Evolutionary conservation across 2,888 invertebrate species (phyloP), one percentile per base, ranked within the genome.

Genomic region (Trachelus stipa): DNA sequence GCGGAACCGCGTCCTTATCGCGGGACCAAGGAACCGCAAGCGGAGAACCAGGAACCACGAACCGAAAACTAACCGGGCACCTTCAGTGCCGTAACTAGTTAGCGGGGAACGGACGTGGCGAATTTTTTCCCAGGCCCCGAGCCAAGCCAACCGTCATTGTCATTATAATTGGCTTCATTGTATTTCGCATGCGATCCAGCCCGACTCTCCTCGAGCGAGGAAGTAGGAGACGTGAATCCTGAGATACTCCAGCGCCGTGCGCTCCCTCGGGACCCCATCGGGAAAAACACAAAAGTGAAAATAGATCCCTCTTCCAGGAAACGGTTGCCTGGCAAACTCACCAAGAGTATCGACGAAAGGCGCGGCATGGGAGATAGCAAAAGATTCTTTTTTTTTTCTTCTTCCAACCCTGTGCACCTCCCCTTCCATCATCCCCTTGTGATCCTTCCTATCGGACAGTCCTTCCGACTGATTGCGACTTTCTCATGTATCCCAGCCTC

Each of bases 81-180:
- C 86, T 85, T 82, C 82, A 83, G 85, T 83, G 82, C 83, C 84
- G 85, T 84, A 85, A 86, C 84, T 76, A 79, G 79, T 79, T 78
- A 79, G 73, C 79, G 76, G 77, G 80, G 83, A 88, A 88, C 86
- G 86, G 84, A 88, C 87, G 87, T 83, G 82, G 89, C 86, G 87
- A 88, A 89, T 89, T 88, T 90, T 88, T 90, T 90, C 90, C 90
- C 90, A 88, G 86, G 88, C 85, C 84, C 84, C 84, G 85, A 56
- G 23, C 56, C 56, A 56, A 56, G 56, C 56, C 56, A 23, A 56
- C 56, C 56, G 23, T 86, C 89, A 90, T 91, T 91, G 91, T 91
- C 91, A 91, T 91, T 91, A 87, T 91, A 91, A 91, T 91, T 90
- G 90, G 88, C 88, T 86, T 79, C 87, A 88, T 90, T 90, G 88